Evolutionary conservation across 2,888 invertebrate genomes (phyloP), one percentile per base, ranked within the genome.

Genomic region (Mythimna lalbum): DNA sequence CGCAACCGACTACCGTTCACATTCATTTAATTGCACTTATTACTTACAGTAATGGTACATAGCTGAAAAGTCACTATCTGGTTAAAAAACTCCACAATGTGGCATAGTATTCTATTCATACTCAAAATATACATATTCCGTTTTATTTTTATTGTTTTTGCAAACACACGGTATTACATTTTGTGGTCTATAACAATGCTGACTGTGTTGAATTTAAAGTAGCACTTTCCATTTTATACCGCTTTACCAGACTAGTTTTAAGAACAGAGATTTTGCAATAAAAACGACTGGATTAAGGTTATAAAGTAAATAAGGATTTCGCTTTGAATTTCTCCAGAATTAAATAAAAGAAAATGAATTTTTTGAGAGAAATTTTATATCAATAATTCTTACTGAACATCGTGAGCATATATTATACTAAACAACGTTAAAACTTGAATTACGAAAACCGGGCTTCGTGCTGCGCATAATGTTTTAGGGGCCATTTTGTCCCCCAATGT

Each of bases 121-220:
- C 43, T 43, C 43, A 43, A 49, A 49, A n/a, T n/a, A n/a, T n/a
- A 19, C 47, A 62, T 63, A 39, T 39, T 63, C 55, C 17, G 14
- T 69, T 47, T 64, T 68, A 64, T 56, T 77, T 65, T 61, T 69
- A 79, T 65, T 57, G 36, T 57, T 21, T 56, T 81, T 60, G 36
- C 49, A 65, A 57, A 68, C 73, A 80, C 36, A 69, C 53, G 50
- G 47, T 77, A 67, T 71, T 65, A 74, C 43, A 56, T 70, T 70
- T 39, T 63, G 57, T 63, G 52, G 66, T 56, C 61, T 50, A 65
- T 65, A 69, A 72, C n/a, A 78, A 69, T 59, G 66, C 67, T 71
- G 64, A 69, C 73, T 74, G 10, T 31, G 62, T 65, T 81, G 69
- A 72, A 68, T 69, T 76, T 69, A 75, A 78, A 81, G 59, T 49